phyloP scores from a whole-genome alignment of 2,113 vertebrate genomes.

The Hyla sarda region DNA sequence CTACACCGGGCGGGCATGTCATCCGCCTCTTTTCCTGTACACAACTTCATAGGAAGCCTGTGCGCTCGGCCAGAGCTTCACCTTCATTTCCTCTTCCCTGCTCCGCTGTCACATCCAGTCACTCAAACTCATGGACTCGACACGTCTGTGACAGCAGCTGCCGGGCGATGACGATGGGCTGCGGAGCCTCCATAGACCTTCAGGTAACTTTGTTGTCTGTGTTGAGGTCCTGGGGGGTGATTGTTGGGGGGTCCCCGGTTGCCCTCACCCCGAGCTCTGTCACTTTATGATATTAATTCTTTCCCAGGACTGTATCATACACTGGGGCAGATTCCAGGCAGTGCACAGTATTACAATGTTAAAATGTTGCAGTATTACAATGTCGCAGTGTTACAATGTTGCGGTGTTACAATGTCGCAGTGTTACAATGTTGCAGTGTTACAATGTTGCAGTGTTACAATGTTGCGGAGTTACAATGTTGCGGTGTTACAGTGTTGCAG shows the following conservation, averaged over 20 bases:
- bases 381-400: no score
- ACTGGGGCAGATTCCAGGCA: not conserved
- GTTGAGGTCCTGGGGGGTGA: not conserved
- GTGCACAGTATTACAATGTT: no score
- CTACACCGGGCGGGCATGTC: not conserved
- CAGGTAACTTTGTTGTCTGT: not conserved
- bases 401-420: no score
- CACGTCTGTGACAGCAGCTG: not conserved
- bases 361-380: no score
- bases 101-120: not conserved
- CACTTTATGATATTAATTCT: fast-evolving
- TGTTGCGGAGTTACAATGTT: no score
- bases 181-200: not conserved
- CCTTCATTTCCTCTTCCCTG: slow-evolving; percentile 29
- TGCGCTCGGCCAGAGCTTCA: slow-evolving; percentile 15
- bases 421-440: no score
- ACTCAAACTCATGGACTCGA: not conserved
- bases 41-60: slow-evolving; percentile 27
- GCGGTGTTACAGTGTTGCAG: no score
- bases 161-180: not conserved
- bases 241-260: not conserved
- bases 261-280: not conserved
- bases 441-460: no score
- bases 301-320: not conserved
- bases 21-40: slow-evolving; percentile 29